These are phyloP conservation scores for Mesorhabditis belari DNA, from an alignment of 2,888 invertebrate genomes.

Conservation along the genomic window DNA sequence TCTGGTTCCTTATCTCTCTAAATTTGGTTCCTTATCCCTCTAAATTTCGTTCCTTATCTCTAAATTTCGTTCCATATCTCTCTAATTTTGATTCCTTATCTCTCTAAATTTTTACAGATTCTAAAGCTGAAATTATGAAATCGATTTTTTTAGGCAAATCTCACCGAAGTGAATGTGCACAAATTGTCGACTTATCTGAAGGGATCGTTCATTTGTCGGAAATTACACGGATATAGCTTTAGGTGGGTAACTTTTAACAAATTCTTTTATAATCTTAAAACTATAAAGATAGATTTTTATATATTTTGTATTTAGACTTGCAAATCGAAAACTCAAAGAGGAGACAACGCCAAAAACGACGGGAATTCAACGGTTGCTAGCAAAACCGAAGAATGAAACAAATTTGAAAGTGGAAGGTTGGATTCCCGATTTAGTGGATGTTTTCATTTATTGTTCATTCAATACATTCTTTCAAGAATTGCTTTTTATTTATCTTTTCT, in stretches of 20 bases:
- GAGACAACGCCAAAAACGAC: slow-evolving; percentile 9
- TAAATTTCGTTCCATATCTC: too few relatives aligned
- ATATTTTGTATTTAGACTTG: not conserved
- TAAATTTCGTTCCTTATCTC: too few relatives aligned
- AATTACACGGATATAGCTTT: slow-evolving; percentile 35
- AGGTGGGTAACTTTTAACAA: not conserved
- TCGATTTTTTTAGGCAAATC: slow-evolving; percentile 19
- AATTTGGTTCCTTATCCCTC: too few relatives aligned
- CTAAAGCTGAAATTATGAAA: not conserved
- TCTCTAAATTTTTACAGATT: not conserved
- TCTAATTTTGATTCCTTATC: too few relatives aligned
- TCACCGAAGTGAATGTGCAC: slow-evolving; percentile 37
- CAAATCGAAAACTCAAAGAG: not conserved
- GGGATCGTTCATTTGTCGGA: slow-evolving; percentile 34
- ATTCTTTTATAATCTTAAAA: not conserved
- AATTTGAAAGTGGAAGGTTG: not conserved
- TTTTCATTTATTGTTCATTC: too few relatives aligned
- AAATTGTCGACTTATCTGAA: slow-evolving; percentile 37
- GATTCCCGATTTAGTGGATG: too few relatives aligned
- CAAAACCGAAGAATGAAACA: not conserved
- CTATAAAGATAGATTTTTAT: not conserved
- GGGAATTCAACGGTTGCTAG: slow-evolving; percentile 19
- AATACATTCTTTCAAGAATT: too few relatives aligned
- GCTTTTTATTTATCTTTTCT: not conserved
- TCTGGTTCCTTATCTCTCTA: too few relatives aligned